These are phyloP conservation scores for Cetoscarus ocellatus DNA, from an alignment of 2,797 vertebrate genomes.

Conservation along the genomic window DNA sequence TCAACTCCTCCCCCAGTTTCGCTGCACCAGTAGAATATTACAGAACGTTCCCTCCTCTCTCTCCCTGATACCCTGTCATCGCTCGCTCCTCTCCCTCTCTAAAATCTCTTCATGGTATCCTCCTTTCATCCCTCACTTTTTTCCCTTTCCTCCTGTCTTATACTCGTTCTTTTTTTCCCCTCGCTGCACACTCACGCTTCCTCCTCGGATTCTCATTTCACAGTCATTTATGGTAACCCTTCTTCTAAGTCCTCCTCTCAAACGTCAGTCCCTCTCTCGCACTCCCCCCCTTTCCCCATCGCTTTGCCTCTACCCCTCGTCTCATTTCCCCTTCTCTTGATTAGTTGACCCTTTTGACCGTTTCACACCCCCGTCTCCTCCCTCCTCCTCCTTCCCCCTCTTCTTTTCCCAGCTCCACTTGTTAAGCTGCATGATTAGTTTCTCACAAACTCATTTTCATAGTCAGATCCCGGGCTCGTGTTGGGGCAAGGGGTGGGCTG, in stretches of 20 bases:
- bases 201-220: slow-evolving; percentile 79
- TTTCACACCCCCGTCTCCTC: slow-evolving; percentile 49
- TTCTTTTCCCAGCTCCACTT: slow-evolving; percentile 59
- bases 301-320: slow-evolving; percentile 51
- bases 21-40: slow-evolving; percentile 55
- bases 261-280: slow-evolving; percentile 67
- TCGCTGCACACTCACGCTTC: slow-evolving; percentile 58
- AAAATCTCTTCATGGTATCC: slow-evolving; percentile 63
- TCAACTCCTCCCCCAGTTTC: slow-evolving; percentile 50
- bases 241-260: slow-evolving; percentile 66
- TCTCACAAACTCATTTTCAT: slow-evolving; percentile 79
- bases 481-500: slow-evolving; percentile 17
- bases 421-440: slow-evolving; percentile 79
- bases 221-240: slow-evolving; percentile 81
- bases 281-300: neutral
- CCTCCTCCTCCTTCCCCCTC: slow-evolving; percentile 6
- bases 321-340: slow-evolving; percentile 79
- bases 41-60: slow-evolving; percentile 47
- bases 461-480: slow-evolving; percentile 50
- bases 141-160: slow-evolving; percentile 56
- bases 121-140: slow-evolving; percentile 41
- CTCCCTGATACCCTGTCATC: slow-evolving; percentile 42
- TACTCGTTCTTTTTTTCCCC: slow-evolving; percentile 54
- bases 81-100: slow-evolving; percentile 36
- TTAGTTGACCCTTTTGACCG: slow-evolving; percentile 79